These are phyloP conservation scores for Pomatostomus ruficeps DNA, from an alignment of 2,113 vertebrate genomes.

Conservation along the genomic window DNA sequence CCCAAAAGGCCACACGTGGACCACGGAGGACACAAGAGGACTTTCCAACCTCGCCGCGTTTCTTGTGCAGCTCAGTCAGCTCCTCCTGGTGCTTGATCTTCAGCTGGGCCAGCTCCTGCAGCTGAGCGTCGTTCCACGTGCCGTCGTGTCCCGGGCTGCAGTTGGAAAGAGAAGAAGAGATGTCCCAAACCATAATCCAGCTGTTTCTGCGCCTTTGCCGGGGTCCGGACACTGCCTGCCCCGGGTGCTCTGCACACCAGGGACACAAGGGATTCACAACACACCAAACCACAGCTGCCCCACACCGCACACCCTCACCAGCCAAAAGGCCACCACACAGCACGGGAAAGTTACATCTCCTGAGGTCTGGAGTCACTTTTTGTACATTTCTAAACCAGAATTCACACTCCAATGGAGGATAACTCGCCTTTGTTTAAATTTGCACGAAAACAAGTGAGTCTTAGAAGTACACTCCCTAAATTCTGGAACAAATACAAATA, in stretches of 20 bases:
- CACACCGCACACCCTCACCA: neutral
- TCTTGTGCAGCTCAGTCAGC: constrained; percentile 95
- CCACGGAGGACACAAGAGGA: neutral
- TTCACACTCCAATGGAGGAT: neutral
- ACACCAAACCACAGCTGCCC: neutral
- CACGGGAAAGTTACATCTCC: neutral
- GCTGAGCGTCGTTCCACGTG: constrained; percentile 77
- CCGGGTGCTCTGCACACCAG: neutral
- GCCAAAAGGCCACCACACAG: neutral
- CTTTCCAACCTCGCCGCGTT: constrained; percentile 87
- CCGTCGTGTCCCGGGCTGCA: constrained; percentile 78
- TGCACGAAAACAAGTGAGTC: neutral
- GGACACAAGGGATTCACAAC: neutral
- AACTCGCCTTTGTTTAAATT: neutral
- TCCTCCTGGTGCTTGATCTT: constrained; percentile 94
- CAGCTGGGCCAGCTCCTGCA: constrained; percentile 92
- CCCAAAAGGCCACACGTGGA: fast-evolving
- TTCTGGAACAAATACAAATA: neutral
- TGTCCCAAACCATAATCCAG: neutral
- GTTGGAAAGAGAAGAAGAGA: neutral
- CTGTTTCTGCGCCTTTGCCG: neutral
- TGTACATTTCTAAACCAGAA: neutral
- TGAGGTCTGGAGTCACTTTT: neutral
- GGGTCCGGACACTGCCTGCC: neutral
- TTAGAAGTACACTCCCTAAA: neutral